Percentiles rank a stretch among this genome's conserved stretches.
These are phyloP conservation scores for Aulostomus chinensis DNA, from an alignment of 2,797 vertebrate species.

Conservation along the genomic window DNA sequence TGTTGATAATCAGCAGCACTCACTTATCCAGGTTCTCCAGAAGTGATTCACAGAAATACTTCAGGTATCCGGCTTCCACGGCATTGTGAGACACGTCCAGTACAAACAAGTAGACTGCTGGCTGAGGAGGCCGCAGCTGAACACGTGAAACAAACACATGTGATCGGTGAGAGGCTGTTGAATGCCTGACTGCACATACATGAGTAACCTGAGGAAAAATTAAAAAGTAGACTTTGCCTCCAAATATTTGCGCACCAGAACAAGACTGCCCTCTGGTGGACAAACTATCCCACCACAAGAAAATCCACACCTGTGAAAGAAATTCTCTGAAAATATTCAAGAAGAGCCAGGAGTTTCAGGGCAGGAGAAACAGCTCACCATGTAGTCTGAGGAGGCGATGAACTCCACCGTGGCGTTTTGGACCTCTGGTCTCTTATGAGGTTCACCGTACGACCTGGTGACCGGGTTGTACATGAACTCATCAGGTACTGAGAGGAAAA, in stretches of 20 bases:
- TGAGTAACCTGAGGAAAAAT: neutral
- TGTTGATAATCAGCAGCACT: conserved; percentile 53
- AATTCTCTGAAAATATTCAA: too few species aligned
- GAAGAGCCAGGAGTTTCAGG: neutral
- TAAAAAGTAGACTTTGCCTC: neutral
- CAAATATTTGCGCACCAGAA: neutral
- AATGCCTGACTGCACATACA: too few species aligned
- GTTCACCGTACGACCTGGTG: conserved; percentile 93
- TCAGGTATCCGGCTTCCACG: conserved; percentile 93
- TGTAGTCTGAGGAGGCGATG: conserved; percentile 98
- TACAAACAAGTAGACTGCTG: conserved; percentile 94
- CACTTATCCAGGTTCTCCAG: conserved; percentile 95
- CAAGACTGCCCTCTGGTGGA: conserved; percentile 46
- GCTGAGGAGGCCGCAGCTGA: conserved; percentile 95
- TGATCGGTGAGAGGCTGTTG: too few species aligned
- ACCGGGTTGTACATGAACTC: conserved; percentile 99
- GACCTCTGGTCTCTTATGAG: conserved; percentile 95
- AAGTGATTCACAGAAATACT: conserved; percentile 89
- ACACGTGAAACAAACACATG: too few species aligned
- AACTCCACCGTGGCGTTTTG: conserved; percentile 97
- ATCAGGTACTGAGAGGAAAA: conserved; percentile 87
- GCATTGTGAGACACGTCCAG: conserved; percentile 97
- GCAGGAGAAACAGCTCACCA: conserved; percentile 79
- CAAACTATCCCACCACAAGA: neutral
- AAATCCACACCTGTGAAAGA: too few species aligned